phyloP scores from a whole-genome alignment of 2,113 vertebrate species.

The Microcebus tavaratra region DNA sequence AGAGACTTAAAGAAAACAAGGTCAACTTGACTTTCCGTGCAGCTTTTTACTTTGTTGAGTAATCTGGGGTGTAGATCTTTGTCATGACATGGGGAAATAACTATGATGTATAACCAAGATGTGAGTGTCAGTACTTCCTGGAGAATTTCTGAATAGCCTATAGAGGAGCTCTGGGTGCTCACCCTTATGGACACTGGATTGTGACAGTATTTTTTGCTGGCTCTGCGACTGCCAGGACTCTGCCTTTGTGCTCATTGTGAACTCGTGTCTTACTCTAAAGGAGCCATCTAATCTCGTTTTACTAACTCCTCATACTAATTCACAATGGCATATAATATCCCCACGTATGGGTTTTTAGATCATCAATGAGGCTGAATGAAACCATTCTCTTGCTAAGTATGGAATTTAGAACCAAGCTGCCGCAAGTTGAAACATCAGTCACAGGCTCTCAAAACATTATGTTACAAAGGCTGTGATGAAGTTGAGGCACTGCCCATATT shows the following conservation, averaged over 20 bases:
- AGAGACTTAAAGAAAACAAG: background rate
- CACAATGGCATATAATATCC: background rate
- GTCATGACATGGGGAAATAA: background rate
- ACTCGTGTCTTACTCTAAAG: background rate
- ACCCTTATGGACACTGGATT: fast-evolving
- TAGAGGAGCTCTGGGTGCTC: background rate
- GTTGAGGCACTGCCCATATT: constrained; percentile 81
- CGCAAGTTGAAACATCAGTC: constrained; percentile 68
- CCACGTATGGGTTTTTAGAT: constrained; percentile 33
- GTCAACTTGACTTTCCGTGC: background rate
- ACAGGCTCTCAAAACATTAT: constrained; percentile 77
- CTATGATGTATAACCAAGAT: background rate
- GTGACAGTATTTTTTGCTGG: background rate
- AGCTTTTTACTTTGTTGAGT: background rate
- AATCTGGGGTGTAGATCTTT: background rate
- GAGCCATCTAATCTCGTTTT: background rate
- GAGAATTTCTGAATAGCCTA: background rate
- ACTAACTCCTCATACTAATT: background rate
- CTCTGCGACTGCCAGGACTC: background rate
- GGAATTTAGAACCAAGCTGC: constrained; percentile 71
- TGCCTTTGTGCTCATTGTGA: background rate
- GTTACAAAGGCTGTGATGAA: constrained; percentile 82
- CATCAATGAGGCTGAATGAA: constrained; percentile 65
- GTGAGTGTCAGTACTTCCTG: no score
- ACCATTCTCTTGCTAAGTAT: constrained; percentile 65